These are phyloP conservation scores for Avahi laniger DNA, from an alignment of 2,797 vertebrate genomes.

Conservation along the genomic window DNA sequence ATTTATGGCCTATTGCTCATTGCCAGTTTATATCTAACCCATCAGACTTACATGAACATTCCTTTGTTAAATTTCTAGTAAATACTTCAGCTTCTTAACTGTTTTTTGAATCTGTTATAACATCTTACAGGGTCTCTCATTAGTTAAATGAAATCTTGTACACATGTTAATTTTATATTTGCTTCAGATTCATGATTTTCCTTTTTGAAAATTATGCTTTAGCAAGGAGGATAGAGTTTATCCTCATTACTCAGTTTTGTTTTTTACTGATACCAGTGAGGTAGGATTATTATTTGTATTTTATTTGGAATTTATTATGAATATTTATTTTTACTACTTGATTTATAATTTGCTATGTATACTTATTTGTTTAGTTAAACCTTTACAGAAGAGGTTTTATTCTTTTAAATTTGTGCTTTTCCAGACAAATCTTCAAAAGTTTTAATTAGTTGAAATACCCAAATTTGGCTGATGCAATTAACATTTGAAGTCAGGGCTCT, in stretches of 20 bases:
- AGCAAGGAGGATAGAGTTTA: neutral
- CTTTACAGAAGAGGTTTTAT: neutral
- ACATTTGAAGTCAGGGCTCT: neutral
- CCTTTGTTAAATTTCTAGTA: neutral
- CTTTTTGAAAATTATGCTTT: constrained; percentile 41
- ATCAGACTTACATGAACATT: neutral
- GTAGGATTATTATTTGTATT: neutral
- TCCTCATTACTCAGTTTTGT: neutral
- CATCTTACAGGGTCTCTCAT: neutral
- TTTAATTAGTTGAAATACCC: neutral
- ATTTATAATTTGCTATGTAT: neutral
- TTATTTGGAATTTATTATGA: neutral
- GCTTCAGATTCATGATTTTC: neutral
- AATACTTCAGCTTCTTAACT: neutral
- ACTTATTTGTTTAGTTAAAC: constrained; percentile 25
- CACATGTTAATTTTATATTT: constrained; percentile 20
- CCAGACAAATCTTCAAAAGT: neutral
- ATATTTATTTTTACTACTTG: neutral
- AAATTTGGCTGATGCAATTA: neutral
- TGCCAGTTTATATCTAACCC: neutral
- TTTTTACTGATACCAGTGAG: neutral
- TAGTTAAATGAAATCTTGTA: constrained; percentile 18
- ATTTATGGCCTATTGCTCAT: neutral
- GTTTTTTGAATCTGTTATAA: neutral
- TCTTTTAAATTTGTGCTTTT: neutral